Percentiles rank a stretch among this genome's conserved stretches.
phyloP scores from a whole-genome alignment of 2,113 vertebrate species.

The Aplodontia rufa region DNA sequence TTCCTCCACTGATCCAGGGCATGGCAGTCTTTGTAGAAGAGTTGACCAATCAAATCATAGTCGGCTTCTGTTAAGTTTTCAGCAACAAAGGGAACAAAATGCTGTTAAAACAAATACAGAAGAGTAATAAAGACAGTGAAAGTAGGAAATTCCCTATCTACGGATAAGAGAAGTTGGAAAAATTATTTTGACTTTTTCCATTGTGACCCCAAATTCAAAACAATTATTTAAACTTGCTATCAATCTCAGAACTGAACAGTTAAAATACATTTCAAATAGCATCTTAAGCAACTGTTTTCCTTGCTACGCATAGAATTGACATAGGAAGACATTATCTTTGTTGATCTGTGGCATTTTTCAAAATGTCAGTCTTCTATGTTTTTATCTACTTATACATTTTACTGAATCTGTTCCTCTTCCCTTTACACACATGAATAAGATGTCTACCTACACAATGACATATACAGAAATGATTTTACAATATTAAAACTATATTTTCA shows the following conservation, averaged over 20 bases:
- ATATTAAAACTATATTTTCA: not conserved
- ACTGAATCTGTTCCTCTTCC: not conserved
- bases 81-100: slow-evolving; percentile 89
- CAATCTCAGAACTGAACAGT: not conserved
- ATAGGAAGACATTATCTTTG: not conserved
- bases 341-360: not conserved
- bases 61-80: slow-evolving; percentile 88
- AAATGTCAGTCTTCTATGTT: not conserved
- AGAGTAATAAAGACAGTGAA: slow-evolving; percentile 70
- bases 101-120: slow-evolving; percentile 86
- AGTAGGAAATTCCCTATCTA: slow-evolving; percentile 40
- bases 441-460: not conserved
- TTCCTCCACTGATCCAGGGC: slow-evolving; percentile 93
- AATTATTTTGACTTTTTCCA: not conserved
- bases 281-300: not conserved
- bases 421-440: not conserved
- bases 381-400: not conserved
- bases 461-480: not conserved
- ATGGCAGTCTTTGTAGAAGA: slow-evolving; percentile 95
- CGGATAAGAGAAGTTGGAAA: not conserved
- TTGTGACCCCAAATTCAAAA: slow-evolving; percentile 9
- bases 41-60: slow-evolving; percentile 92
- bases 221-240: not conserved
- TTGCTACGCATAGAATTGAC: not conserved
- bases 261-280: not conserved